phyloP scores from a whole-genome alignment of 1,140 invertebrate species.

The Coenobita brevimanus region DNA sequence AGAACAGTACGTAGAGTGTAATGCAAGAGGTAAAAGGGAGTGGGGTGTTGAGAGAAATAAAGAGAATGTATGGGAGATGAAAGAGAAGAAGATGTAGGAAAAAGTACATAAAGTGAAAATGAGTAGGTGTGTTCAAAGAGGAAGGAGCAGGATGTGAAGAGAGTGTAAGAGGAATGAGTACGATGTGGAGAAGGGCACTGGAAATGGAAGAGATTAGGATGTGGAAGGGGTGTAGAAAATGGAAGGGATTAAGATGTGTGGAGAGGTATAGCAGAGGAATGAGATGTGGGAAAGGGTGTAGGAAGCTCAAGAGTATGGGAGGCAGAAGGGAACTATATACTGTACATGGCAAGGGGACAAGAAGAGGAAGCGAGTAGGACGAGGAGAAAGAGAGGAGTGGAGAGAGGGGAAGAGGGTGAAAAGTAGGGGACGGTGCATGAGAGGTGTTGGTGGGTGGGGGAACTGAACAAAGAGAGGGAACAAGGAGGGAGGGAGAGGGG shows the following conservation, averaged over 20 bases:
- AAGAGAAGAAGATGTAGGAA: neutral
- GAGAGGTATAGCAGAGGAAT: neutral
- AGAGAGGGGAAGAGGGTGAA: neutral
- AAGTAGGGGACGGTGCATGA: neutral
- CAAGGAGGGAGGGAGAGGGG: neutral
- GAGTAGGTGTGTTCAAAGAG: neutral
- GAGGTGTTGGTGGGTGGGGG: neutral
- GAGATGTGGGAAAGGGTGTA: neutral
- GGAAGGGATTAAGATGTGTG: neutral
- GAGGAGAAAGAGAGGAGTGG: neutral
- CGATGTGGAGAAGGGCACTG: too few relatives aligned
- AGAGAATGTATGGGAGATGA: neutral
- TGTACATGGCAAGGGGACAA: neutral
- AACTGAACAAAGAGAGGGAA: neutral
- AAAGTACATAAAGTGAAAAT: too few relatives aligned
- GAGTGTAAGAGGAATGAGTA: neutral
- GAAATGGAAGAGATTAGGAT: neutral
- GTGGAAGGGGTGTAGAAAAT: neutral
- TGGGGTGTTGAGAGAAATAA: neutral
- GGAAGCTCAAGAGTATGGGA: neutral
- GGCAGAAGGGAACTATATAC: neutral
- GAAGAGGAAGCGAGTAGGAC: neutral
- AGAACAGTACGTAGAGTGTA: neutral
- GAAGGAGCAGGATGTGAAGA: neutral
- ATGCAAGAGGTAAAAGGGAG: neutral